A percentile compares a stretch with the other conserved stretches of the same genome.
These are phyloP conservation scores for Nyctalus aviator DNA, from an alignment of 2,797 vertebrate species.

Conservation along the genomic window DNA sequence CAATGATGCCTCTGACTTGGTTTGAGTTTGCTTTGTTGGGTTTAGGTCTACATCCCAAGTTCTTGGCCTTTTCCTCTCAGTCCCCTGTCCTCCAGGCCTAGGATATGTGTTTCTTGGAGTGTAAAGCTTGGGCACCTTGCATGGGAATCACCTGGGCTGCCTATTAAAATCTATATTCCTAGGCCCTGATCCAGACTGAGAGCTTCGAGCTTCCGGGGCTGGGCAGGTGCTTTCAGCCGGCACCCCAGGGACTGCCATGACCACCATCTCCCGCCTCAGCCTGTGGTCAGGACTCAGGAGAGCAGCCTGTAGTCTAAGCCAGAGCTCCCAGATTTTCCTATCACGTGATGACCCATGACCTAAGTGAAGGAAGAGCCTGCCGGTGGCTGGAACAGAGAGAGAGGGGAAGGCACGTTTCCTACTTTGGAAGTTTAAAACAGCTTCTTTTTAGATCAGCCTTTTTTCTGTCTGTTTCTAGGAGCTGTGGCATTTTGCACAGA, in stretches of 20 bases:
- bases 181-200: not conserved
- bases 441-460: constrained; percentile 25
- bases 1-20: not conserved
- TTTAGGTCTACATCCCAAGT: not conserved
- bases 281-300: not conserved
- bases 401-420: constrained; percentile 18
- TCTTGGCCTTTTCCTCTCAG: not conserved
- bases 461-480: not conserved
- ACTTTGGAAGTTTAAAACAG: not conserved
- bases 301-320: not conserved
- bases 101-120: not conserved
- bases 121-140: not conserved
- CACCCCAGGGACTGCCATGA: not conserved
- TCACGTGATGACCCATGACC: not conserved
- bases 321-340: not conserved
- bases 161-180: not conserved
- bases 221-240: not conserved
- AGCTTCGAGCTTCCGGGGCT: not conserved
- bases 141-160: not conserved
- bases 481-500: not conserved
- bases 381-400: not conserved
- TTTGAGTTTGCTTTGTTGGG: not conserved
- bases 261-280: not conserved
- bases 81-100: not conserved
- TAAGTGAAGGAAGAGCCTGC: constrained; percentile 21